These are phyloP conservation scores for Drosophila mayri DNA, from an alignment of 1,140 invertebrate genomes.

Conservation along the genomic window DNA sequence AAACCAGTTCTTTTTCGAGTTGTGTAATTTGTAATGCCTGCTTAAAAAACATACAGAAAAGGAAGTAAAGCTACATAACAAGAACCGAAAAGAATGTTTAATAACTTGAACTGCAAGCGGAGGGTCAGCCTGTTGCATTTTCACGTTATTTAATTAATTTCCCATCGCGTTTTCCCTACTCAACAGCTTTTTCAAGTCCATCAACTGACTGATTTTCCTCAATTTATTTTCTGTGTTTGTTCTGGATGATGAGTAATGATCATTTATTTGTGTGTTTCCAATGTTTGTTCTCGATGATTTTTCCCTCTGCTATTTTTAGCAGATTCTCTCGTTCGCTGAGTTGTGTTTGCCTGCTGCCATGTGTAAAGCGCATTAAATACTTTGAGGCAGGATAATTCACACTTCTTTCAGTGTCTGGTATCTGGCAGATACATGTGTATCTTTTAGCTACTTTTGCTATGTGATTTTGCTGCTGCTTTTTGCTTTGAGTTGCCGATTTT, in stretches of 20 bases:
- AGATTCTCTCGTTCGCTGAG: background rate
- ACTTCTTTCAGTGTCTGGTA: conserved; percentile 47
- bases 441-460: conserved; percentile 45
- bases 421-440: conserved; percentile 64
- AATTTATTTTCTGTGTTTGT: conserved; percentile 54
- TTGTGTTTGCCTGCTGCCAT: conserved; percentile 48
- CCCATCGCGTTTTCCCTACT: conserved; percentile 34
- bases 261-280: conserved; percentile 51
- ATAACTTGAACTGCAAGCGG: conserved; percentile 43
- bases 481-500: conserved; percentile 37
- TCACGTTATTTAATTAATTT: conserved; percentile 78
- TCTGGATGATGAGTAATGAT: conserved; percentile 68
- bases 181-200: conserved; percentile 30
- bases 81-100: conserved; percentile 56
- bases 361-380: conserved; percentile 79
- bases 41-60: conserved; percentile 41
- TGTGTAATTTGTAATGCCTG: conserved; percentile 77
- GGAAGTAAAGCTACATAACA: conserved; percentile 20
- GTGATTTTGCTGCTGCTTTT: conserved; percentile 12
- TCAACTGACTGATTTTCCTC: conserved; percentile 49
- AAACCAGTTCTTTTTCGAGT: conserved; percentile 65
- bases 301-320: conserved; percentile 54
- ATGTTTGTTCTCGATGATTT: conserved; percentile 10
- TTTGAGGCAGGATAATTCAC: conserved; percentile 82
- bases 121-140: conserved; percentile 70